Conservation (phyloP, 1,140 invertebrate species). For the Geopemphigus sp. region DNA sequence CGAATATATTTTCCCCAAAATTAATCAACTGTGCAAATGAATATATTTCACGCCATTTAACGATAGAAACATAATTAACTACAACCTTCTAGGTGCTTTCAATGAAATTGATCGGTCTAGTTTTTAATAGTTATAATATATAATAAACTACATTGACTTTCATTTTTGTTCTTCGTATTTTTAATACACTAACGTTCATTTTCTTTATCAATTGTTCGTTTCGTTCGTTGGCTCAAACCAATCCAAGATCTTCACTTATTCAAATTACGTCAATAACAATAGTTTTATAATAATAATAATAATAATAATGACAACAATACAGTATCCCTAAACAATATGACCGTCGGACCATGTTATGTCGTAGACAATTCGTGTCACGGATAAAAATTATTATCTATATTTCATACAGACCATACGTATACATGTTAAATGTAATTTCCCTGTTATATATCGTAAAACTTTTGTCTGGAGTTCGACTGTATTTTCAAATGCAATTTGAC, state of each 20-base stretch:
- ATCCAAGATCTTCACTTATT: background rate
- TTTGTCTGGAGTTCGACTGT: background rate
- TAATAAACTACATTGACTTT: background rate
- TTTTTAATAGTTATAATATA: background rate
- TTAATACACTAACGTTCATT: background rate
- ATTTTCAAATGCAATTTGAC: background rate
- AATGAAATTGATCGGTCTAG: background rate
- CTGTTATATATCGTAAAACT: background rate
- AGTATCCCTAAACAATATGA: too few species aligned
- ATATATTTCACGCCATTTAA: conserved; percentile 8
- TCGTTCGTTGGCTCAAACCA: background rate
- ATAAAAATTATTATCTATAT: too few species aligned
- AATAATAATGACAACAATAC: too few species aligned
- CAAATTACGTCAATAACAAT: background rate
- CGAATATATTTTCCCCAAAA: background rate
- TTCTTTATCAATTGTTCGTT: background rate
- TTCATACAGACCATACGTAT: too few species aligned
- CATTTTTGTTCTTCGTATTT: conserved; percentile 7
- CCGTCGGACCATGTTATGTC: too few species aligned
- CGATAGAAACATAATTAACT: conserved; percentile 16
- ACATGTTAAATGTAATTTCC: background rate
- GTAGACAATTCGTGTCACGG: too few species aligned
- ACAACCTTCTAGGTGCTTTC: conserved; percentile 18
- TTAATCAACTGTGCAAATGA: conserved; percentile 32
- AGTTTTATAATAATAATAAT: too few species aligned